A percentile compares a stretch with the other conserved stretches of the same genome.
Conservation (phyloP, 2,888 invertebrate species). For the Ennomos fuscantarius region DNA sequence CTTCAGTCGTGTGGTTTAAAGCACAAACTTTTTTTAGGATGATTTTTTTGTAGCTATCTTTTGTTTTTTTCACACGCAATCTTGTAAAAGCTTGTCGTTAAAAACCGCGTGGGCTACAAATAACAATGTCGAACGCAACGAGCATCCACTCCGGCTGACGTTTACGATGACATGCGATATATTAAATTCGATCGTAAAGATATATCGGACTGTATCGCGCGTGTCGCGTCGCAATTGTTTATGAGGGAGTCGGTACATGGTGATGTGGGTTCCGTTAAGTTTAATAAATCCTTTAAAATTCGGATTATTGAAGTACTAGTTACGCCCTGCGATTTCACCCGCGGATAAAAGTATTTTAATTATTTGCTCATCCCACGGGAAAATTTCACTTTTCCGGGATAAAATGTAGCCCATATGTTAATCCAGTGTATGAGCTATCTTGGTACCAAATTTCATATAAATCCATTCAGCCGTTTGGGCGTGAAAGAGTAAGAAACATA, state of each 20-base stretch:
- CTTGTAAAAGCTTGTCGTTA: constrained; percentile 70
- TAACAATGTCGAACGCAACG: constrained; percentile 66
- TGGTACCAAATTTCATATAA: no score
- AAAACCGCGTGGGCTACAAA: constrained; percentile 71
- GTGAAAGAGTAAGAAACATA: no score
- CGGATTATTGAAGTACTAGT: no score
- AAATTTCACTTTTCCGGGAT: no score
- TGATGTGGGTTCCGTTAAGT: constrained; percentile 31
- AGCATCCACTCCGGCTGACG: constrained; percentile 66
- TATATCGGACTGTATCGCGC: constrained; percentile 70
- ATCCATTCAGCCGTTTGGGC: no score
- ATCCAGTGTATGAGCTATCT: no score
- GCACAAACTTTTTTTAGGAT: no score
- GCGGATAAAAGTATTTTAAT: no score
- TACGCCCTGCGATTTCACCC: no score
- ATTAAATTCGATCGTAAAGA: constrained; percentile 79
- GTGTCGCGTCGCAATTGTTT: constrained; percentile 70
- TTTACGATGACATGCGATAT: constrained; percentile 79
- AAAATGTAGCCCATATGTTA: no score
- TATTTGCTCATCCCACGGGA: no score
- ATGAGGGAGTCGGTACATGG: constrained; percentile 16
- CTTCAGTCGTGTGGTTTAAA: no score
- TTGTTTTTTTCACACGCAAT: constrained; percentile 49
- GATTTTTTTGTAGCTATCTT: background rate
- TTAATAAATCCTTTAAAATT: background rate